Evolutionary conservation across 2,797 vertebrate genomes (phyloP), one percentile per base, ranked within the genome.

Genomic region (Eulemur mongoz): DNA sequence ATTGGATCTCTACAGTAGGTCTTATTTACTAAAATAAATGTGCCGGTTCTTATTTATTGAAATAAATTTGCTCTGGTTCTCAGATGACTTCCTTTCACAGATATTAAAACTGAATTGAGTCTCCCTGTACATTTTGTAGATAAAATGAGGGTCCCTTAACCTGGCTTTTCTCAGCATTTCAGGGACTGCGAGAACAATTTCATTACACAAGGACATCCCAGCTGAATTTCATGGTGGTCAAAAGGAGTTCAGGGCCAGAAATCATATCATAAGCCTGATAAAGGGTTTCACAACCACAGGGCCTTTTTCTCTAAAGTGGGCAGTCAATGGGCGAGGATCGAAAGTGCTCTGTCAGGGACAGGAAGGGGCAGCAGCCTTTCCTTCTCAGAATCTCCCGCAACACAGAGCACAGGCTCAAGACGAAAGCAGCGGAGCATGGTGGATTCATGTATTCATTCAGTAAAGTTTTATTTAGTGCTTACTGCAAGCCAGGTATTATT

Each of bases 141-240:
- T 43, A 73, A 95, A 94, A 84, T n/a, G 30, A 89, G 15, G 32
- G 10, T 8, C 61, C 61, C 81, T 80, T 54, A n/a, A 91, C 22
- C 4, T 48, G 61, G 38, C 35, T 88, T 91, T 83, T 35, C 54
- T 96, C 59, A 96, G 82, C 20, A 73, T 85, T 94, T 97, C 40
- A 52, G 22, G 75, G 75, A 30, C 8, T 27, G 0, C 45, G 80
- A 73, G 73, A 45, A 69, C 75, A 90, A 87, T 76, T 79, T 93
- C 67, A 82, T 50, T 63, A 86, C 27, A 83, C 32, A 80, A 86
- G 43, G 40, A 72, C 40, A 45, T 59, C 50, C 48, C 30, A 38
- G 22, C 6, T 92, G 45, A 90, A 90, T 80, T 90, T 89, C 54
- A 43, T 2, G 38, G 13, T 95, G 65, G 27, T 57, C 72, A 54